phyloP scores from a whole-genome alignment of 2,888 invertebrate genomes.

The Tipula unca region DNA sequence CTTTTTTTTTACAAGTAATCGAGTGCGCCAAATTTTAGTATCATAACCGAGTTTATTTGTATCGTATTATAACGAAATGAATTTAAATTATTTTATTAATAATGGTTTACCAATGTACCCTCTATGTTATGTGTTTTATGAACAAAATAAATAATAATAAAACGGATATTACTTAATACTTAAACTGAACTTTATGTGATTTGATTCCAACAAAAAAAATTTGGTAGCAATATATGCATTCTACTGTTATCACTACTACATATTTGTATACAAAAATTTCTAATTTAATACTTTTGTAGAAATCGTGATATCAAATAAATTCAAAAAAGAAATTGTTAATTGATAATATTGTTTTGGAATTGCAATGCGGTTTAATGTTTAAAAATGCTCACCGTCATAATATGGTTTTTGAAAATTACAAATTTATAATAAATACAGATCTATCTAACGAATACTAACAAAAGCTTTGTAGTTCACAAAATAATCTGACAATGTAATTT shows the following conservation, averaged over 20 bases:
- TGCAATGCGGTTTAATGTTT: no score
- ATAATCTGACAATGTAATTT: neutral
- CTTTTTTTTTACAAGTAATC: neutral
- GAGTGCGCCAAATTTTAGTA: neutral
- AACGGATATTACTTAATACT: neutral
- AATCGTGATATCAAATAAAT: constrained; percentile 8
- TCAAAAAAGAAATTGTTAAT: neutral
- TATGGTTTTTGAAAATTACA: no score
- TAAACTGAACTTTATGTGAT: neutral
- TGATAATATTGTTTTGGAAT: neutral
- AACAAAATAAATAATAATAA: neutral
- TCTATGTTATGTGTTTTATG: neutral
- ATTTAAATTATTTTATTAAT: neutral
- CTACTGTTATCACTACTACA: neutral
- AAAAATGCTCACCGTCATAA: no score
- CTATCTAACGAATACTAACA: neutral
- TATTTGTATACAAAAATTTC: neutral
- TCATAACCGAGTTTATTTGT: neutral
- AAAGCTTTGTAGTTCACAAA: neutral
- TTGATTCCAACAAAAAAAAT: neutral
- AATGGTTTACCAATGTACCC: neutral
- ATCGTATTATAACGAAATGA: neutral
- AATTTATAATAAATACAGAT: neutral
- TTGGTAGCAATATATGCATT: neutral
- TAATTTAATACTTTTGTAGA: neutral